phyloP scores from a whole-genome alignment of 2,888 invertebrate species.

The Molorchus minor region DNA sequence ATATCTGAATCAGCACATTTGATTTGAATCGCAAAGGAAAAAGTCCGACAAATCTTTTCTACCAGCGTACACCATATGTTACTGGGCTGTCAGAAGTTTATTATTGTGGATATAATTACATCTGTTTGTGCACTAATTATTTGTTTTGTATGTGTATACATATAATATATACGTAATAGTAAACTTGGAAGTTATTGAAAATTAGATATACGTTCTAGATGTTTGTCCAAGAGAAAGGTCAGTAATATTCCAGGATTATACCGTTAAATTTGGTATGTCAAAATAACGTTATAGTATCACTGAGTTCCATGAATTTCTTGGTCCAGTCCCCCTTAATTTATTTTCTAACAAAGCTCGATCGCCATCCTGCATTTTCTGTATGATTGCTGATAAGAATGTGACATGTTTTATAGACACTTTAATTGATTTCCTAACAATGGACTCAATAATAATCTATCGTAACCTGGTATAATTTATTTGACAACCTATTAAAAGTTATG shows the following conservation, averaged over 20 bases:
- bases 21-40: conserved; percentile 16
- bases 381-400: conserved; percentile 28
- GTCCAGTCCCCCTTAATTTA: conserved; percentile 2
- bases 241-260: too few relatives aligned
- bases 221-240: too few relatives aligned
- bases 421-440: conserved; percentile 36
- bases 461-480: conserved; percentile 36
- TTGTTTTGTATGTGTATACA: too few relatives aligned
- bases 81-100: neutral
- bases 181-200: too few relatives aligned
- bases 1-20: conserved; percentile 27
- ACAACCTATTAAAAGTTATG: conserved; percentile 37
- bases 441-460: conserved; percentile 37
- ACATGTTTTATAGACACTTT: conserved; percentile 36
- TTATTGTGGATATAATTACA: conserved; percentile 9
- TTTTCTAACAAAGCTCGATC: neutral
- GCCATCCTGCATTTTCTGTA: conserved; percentile 13
- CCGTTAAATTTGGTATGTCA: too few relatives aligned
- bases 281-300: too few relatives aligned
- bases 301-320: too few relatives aligned
- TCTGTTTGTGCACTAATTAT: neutral
- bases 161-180: too few relatives aligned
- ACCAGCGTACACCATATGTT: conserved; percentile 24
- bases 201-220: too few relatives aligned
- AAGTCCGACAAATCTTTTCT: conserved; percentile 23